These are phyloP conservation scores for Caenorhabditis becei DNA, from an alignment of 2,888 invertebrate genomes.

Conservation along the genomic window DNA sequence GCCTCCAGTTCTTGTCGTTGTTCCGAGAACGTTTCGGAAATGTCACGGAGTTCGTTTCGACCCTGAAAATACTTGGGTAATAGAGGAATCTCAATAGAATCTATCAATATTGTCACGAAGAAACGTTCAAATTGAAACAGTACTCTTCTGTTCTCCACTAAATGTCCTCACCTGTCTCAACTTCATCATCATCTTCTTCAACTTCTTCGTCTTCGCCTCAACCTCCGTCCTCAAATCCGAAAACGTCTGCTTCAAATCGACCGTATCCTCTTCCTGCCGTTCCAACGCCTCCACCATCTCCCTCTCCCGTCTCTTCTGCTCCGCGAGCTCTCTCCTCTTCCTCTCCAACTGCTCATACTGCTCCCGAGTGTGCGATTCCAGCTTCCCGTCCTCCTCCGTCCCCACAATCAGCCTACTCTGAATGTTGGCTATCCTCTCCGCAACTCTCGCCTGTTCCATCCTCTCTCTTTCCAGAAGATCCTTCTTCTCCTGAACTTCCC, in stretches of 20 bases:
- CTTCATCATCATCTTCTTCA: conserved; percentile 92
- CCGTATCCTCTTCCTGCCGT: conserved; percentile 92
- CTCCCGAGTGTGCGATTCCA: conserved; percentile 95
- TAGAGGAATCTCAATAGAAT: too few relatives aligned
- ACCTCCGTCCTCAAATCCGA: conserved; percentile 95
- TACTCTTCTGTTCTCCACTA: not conserved
- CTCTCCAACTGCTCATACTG: conserved; percentile 93
- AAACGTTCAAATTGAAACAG: not conserved
- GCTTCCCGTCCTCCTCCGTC: conserved; percentile 86
- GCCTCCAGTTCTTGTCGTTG: conserved; percentile 94
- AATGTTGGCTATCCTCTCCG: conserved; percentile 85
- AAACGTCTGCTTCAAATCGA: conserved; percentile 93
- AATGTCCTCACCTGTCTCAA: conserved; percentile 82
- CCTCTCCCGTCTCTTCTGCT: conserved; percentile 88
- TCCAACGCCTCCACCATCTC: conserved; percentile 96
- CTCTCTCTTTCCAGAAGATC: conserved; percentile 78
- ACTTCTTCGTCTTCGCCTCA: conserved; percentile 94
- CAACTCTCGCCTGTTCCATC: conserved; percentile 73
- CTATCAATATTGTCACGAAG: too few relatives aligned
- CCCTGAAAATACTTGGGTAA: too few relatives aligned
- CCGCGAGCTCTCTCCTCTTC: conserved; percentile 90
- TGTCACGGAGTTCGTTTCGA: conserved; percentile 89
- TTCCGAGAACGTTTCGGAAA: conserved; percentile 91
- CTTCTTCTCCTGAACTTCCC: conserved; percentile 49
- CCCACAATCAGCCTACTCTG: conserved; percentile 96